Evolutionary conservation across 2,888 invertebrate genomes (phyloP).

Genomic region (Drosophila meridionalis): DNA sequence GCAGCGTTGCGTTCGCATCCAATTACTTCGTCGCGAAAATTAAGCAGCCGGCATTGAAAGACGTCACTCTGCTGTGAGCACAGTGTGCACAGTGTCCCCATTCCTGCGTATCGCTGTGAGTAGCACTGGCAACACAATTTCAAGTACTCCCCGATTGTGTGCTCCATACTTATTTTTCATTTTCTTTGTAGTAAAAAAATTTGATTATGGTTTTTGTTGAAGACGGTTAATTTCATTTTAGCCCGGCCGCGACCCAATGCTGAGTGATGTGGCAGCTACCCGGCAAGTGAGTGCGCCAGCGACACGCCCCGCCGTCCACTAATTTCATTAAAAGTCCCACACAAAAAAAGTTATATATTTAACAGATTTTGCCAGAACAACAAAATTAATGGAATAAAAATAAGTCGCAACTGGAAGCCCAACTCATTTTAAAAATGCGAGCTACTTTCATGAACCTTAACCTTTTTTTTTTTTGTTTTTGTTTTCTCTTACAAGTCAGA

Average conservation of each 20-base stretch:
- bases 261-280: conserved; percentile 70
- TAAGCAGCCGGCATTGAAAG: conserved; percentile 59
- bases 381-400: conserved; percentile 52
- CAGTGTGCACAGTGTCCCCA: conserved; percentile 36
- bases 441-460: conserved; percentile 68
- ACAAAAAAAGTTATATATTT: conserved; percentile 42
- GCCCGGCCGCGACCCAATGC: conserved; percentile 62
- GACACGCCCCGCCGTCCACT: conserved; percentile 38
- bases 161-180: conserved; percentile 57
- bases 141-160: conserved; percentile 28
- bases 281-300: conserved; percentile 5
- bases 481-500: conserved; percentile 35
- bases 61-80: conserved; percentile 49
- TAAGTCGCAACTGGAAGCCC: conserved; percentile 56
- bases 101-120: conserved; percentile 1
- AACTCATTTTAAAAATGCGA: conserved; percentile 64
- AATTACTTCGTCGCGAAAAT: conserved; percentile 74
- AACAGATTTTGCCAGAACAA: conserved; percentile 63
- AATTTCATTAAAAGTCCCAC: conserved; percentile 67
- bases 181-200: conserved; percentile 66
- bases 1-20: conserved; percentile 54
- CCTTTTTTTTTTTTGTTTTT: conserved; percentile 69
- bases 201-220: conserved; percentile 79
- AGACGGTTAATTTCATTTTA: conserved; percentile 74
- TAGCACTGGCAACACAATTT: conserved; percentile 3